Percentiles rank a stretch among this genome's conserved stretches.
Conservation (phyloP, 1,140 invertebrate species). For the Heliothis subflexa region DNA sequence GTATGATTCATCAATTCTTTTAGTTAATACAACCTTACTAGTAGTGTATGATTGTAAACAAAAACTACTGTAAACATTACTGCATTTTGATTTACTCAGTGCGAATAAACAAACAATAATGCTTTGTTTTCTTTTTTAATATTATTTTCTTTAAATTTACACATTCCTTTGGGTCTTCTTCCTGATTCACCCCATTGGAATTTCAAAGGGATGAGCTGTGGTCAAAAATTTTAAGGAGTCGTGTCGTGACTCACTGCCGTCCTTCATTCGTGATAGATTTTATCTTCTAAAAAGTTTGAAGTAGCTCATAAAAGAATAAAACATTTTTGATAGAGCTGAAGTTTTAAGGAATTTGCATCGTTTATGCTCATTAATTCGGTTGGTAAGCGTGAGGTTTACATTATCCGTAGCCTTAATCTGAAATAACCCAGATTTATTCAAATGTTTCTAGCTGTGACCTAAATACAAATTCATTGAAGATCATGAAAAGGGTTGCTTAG, state of each 20-base stretch:
- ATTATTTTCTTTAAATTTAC: background rate
- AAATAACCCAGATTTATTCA: conserved; percentile 45
- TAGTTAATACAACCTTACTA: background rate
- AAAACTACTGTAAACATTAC: background rate
- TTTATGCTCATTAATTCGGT: conserved; percentile 53
- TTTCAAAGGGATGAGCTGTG: conserved; percentile 55
- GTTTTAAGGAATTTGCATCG: conserved; percentile 24
- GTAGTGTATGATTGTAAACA: background rate
- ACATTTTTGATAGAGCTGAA: conserved; percentile 1
- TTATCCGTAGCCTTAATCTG: conserved; percentile 52
- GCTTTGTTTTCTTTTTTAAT: background rate
- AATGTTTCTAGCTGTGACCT: conserved; percentile 27
- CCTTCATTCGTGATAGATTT: conserved; percentile 19
- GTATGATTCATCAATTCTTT: conserved; percentile 33
- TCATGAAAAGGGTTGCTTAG: conserved; percentile 9
- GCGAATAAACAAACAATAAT: background rate
- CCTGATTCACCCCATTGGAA: conserved; percentile 61
- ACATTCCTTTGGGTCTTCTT: conserved; percentile 19
- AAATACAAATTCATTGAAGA: conserved; percentile 16
- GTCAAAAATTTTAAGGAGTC: conserved; percentile 54
- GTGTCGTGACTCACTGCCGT: conserved; percentile 52
- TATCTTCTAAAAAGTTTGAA: conserved; percentile 5
- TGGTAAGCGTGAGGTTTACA: conserved; percentile 43
- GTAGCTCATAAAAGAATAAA: conserved; percentile 1
- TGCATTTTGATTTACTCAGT: background rate